phyloP scores from a whole-genome alignment of 2,113 vertebrate genomes.

The Myrmecophaga tridactyla region DNA sequence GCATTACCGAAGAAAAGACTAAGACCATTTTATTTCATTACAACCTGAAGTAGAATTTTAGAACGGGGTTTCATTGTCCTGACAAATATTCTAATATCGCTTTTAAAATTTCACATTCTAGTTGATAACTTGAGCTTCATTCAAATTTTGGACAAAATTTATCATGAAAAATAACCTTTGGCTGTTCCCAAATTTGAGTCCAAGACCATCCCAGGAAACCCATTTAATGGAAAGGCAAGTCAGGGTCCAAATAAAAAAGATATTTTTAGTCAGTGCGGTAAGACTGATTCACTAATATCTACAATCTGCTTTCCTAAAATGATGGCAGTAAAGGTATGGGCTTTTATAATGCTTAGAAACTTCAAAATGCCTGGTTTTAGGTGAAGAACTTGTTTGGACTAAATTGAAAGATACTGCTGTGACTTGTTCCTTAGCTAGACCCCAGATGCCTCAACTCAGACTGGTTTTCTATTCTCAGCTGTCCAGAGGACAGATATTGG shows the following conservation, averaged over 20 bases:
- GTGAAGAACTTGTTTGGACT: not conserved
- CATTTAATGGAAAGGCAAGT: not conserved
- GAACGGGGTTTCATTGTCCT: not conserved
- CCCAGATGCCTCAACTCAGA: not conserved
- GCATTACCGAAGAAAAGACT: not conserved
- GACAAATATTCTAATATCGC: not conserved
- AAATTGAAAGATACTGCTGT: not conserved
- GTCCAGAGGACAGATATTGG: not conserved
- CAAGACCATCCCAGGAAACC: not conserved
- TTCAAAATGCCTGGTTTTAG: not conserved
- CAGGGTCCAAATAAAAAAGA: not conserved
- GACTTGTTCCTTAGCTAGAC: not conserved
- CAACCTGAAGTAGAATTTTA: not conserved
- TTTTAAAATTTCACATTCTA: conserved; percentile 3
- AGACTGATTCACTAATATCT: not conserved
- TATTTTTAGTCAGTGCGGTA: not conserved
- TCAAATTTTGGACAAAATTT: not conserved
- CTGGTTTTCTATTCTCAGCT: not conserved
- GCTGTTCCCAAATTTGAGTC: not conserved
- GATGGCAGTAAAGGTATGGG: not conserved
- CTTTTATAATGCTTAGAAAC: not conserved
- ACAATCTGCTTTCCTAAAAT: not conserved
- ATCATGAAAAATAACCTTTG: not conserved
- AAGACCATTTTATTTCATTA: not conserved
- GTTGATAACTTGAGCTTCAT: not conserved